Evolutionary conservation across 2,888 invertebrate genomes (phyloP).

Genomic region (Melinaea menophilus): DNA sequence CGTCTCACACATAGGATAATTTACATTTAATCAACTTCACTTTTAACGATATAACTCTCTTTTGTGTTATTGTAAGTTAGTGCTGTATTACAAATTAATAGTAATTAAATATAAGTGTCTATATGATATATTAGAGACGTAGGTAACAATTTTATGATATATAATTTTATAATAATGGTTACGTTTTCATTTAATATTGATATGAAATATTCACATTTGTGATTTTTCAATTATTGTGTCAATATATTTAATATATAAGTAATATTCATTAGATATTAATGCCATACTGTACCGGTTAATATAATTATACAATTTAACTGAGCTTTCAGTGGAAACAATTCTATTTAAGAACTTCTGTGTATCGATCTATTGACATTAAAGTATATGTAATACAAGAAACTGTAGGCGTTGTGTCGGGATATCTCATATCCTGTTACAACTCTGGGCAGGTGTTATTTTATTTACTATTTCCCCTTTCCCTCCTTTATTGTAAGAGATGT

Average conservation of each 20-base stretch:
- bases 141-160: constrained; percentile 41
- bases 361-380: constrained; percentile 71
- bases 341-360: constrained; percentile 66
- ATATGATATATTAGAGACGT: constrained; percentile 47
- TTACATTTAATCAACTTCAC: constrained; percentile 27
- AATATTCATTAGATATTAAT: constrained; percentile 58
- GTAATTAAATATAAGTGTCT: constrained; percentile 54
- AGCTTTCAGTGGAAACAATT: constrained; percentile 61
- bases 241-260: constrained; percentile 58
- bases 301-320: constrained; percentile 51
- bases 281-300: constrained; percentile 54
- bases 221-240: constrained; percentile 69
- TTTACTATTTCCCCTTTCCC: constrained; percentile 8
- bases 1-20: constrained; percentile 39
- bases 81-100: constrained; percentile 58
- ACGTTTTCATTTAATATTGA: constrained; percentile 46
- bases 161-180: constrained; percentile 45
- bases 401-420: constrained; percentile 20
- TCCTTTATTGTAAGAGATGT: neutral
- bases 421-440: constrained; percentile 14
- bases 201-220: constrained; percentile 44
- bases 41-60: constrained; percentile 29
- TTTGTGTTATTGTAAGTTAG: constrained; percentile 35
- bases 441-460: constrained; percentile 23
- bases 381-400: constrained; percentile 46